These are phyloP conservation scores for Apamea crenata DNA, from an alignment of 2,888 invertebrate genomes.

Conservation along the genomic window DNA sequence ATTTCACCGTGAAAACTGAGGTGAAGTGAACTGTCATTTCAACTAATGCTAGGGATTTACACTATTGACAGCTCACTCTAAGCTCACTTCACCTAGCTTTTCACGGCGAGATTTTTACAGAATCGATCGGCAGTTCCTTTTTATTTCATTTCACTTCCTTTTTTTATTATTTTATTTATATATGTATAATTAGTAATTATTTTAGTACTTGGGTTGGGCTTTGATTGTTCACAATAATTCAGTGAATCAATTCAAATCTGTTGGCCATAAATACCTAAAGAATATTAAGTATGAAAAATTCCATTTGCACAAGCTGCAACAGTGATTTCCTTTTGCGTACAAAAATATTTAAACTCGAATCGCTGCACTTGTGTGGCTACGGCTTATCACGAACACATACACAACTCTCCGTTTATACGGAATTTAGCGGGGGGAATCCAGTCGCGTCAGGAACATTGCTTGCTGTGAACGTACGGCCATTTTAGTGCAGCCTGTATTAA, in stretches of 20 bases:
- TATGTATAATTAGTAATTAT: background rate
- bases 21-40: no score
- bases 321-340: background rate
- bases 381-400: slow-evolving; percentile 34
- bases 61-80: no score
- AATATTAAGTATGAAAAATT: background rate
- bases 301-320: background rate
- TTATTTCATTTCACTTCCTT: no score
- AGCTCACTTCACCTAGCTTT: no score
- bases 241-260: background rate
- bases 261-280: background rate
- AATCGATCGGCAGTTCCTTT: no score
- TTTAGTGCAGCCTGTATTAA: background rate
- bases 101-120: no score
- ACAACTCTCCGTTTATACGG: slow-evolving; percentile 5
- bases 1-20: no score
- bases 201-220: background rate
- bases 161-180: background rate
- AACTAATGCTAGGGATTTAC: no score
- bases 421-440: slow-evolving; percentile 50
- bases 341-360: background rate
- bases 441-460: slow-evolving; percentile 27
- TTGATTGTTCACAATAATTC: background rate
- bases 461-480: slow-evolving; percentile 17
- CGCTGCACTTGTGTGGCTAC: background rate